Percentiles rank a stretch among this genome's conserved stretches.
These are phyloP conservation scores for Apotomis betuletana DNA, from an alignment of 2,888 invertebrate genomes.

Conservation along the genomic window DNA sequence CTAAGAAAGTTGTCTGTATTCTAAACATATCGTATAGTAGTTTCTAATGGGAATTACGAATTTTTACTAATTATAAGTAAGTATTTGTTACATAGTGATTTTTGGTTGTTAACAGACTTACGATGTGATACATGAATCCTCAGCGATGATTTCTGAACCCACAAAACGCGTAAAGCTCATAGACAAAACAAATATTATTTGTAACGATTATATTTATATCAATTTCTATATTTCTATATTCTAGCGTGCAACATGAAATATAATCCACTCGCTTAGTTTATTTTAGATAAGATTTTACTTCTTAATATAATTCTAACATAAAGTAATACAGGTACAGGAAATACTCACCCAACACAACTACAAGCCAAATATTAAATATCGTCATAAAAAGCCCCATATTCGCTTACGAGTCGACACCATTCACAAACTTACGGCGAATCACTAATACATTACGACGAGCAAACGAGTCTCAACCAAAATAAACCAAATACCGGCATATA, in stretches of 20 bases:
- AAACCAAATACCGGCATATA: conserved; percentile 19
- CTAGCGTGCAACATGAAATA: conserved; percentile 4
- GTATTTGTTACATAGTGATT: too few species aligned
- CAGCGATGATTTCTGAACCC: too few species aligned
- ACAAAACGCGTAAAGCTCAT: too few species aligned
- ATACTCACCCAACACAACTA: conserved; percentile 31
- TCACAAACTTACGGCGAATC: conserved; percentile 18
- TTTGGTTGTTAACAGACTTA: too few species aligned
- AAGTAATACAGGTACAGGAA: conserved; percentile 15
- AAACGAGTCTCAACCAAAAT: conserved; percentile 17
- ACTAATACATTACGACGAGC: conserved; percentile 13
- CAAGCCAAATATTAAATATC: conserved; percentile 33
- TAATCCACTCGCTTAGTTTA: neutral
- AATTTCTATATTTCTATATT: too few species aligned
- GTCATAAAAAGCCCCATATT: conserved; percentile 37
- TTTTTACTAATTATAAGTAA: too few species aligned
- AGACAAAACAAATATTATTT: too few species aligned
- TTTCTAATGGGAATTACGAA: too few species aligned
- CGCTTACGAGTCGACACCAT: conserved; percentile 33
- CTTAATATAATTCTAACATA: neutral
- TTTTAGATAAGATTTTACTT: conserved; percentile 4
- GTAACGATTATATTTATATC: too few species aligned
- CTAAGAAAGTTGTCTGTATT: too few species aligned
- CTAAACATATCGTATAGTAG: too few species aligned
- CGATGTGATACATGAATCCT: too few species aligned